These are phyloP conservation scores for Trinectes maculatus DNA, from an alignment of 2,113 vertebrate species.

Conservation along the genomic window DNA sequence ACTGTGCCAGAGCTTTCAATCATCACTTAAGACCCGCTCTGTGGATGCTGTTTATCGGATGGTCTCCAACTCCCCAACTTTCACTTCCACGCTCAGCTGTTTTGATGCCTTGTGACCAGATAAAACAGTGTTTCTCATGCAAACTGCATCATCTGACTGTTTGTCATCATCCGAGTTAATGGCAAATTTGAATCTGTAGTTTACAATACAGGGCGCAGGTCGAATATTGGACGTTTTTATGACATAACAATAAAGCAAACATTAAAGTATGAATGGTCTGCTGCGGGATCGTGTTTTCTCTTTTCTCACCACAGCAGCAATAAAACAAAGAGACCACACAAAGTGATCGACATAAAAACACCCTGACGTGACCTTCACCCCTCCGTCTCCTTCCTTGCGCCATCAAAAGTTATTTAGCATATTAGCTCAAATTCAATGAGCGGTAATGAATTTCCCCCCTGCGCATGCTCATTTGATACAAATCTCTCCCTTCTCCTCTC, in stretches of 20 bases:
- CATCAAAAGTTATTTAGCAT: slow-evolving; percentile 13
- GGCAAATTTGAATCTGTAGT: slow-evolving; percentile 41
- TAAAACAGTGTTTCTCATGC: slow-evolving; percentile 41
- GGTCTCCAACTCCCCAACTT: too few species aligned
- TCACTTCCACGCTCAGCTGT: slow-evolving; percentile 70
- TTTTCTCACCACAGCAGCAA: not conserved
- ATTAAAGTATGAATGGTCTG: slow-evolving; percentile 26
- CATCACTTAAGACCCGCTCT: slow-evolving; percentile 56
- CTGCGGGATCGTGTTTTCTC: slow-evolving; percentile 3
- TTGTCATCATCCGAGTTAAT: slow-evolving; percentile 1
- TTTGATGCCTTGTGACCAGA: slow-evolving; percentile 56
- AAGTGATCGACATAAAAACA: slow-evolving; percentile 4
- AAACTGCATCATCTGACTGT: slow-evolving; percentile 15
- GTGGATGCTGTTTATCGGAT: slow-evolving; percentile 59
- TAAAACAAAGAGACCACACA: not conserved
- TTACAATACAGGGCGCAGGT: not conserved
- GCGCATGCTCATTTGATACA: slow-evolving; percentile 46
- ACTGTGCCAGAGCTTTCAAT: slow-evolving; percentile 55
- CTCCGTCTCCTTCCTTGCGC: not conserved
- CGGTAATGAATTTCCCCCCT: slow-evolving; percentile 40
- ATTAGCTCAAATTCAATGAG: slow-evolving; percentile 46
- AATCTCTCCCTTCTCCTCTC: slow-evolving; percentile 39
- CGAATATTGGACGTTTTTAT: slow-evolving; percentile 30
- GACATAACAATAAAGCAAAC: slow-evolving; percentile 29
- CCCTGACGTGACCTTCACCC: slow-evolving; percentile 14